Conservation (phyloP, 2,113 vertebrate genomes). For the Bubalus kerabau region DNA sequence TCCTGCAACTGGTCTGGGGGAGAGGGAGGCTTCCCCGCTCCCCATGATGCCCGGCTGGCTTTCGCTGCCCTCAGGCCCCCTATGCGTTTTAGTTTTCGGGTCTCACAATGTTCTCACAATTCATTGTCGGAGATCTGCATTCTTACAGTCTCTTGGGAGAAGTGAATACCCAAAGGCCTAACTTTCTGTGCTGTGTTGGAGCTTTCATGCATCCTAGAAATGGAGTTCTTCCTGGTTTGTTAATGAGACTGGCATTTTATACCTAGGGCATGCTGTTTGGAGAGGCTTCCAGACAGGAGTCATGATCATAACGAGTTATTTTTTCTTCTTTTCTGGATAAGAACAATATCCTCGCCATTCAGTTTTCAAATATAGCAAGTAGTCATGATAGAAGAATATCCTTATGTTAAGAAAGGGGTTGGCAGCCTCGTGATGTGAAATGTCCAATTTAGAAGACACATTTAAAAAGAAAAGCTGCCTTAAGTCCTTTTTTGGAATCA, state of each 20-base stretch:
- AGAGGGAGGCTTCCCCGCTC: not conserved
- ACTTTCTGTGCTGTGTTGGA: not conserved
- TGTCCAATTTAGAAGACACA: slow-evolving; percentile 53
- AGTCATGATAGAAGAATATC: slow-evolving; percentile 51
- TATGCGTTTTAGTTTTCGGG: fast-evolving
- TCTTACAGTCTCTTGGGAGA: not conserved
- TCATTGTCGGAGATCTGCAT: not conserved
- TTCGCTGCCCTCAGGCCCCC: not conserved
- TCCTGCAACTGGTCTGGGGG: not conserved
- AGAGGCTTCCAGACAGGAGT: not conserved
- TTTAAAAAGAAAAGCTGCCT: slow-evolving; percentile 41
- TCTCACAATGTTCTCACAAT: not conserved
- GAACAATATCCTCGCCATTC: slow-evolving; percentile 56
- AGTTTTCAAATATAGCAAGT: slow-evolving; percentile 45
- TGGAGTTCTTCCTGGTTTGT: not conserved
- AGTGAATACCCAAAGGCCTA: not conserved
- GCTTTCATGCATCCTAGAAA: not conserved
- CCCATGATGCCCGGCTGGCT: too few relatives aligned
- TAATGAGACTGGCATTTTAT: not conserved
- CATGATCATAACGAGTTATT: slow-evolving; percentile 17
- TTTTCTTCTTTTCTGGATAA: slow-evolving; percentile 26
- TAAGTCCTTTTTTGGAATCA: slow-evolving; percentile 14
- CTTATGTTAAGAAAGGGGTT: slow-evolving; percentile 48
- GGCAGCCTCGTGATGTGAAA: slow-evolving; percentile 40
- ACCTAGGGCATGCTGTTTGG: not conserved